Base-by-base conservation (phyloP, 2,113 vertebrate species). In the Camelus dromedarius region DNA sequence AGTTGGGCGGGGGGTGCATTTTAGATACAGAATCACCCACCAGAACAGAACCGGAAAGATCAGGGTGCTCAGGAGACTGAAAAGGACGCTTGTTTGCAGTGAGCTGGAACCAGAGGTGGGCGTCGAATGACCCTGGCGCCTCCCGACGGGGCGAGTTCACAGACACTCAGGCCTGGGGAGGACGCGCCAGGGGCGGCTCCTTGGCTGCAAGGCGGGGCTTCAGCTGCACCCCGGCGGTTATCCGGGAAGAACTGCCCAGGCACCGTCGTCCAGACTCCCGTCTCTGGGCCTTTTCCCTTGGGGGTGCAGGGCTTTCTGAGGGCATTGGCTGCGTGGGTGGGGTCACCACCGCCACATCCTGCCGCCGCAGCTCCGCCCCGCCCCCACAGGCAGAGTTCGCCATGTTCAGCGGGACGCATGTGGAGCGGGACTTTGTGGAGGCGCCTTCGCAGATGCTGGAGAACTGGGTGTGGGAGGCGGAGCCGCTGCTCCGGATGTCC, bases 401-500 rank as follows among this genome's bases (percentile, higher is more conserved):
- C 97, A 99, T 99, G 99, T 99, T 99, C 98, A 99, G 99, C 0
- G 99, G 99, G 81, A 99, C 99, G 0, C 99, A 99, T 0, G 99
- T 99, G 98, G 99, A 99, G 98, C 93, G 99, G 15, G 99, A 99
- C 97, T 99, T 99, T 0, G 99, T 99, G 80, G 99, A 99, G 98
- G 99, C 99, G 0, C 99, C 99, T 0, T 99, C 99, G 0, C 99
- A 99, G 99, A 99, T 99, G 99, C 76, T 99, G 98, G 99, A 99
- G 98, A 99, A 99, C 98, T 99, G 99, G 99, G 99, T 99, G 42
- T 99, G 99, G 99, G 99, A 99, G 98, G 98, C 98, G 97, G 99
- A 99, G 97, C 99, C 99, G 0, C 98, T 99, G 96, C 98, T 98
- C 93, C 98, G 99, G 56, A 99, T 99, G 99, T 99, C 99, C 76